Percentiles rank a stretch among this genome's conserved stretches.
Conservation (phyloP, 2,888 invertebrate genomes). For the Zhuqinia jingwanae region DNA sequence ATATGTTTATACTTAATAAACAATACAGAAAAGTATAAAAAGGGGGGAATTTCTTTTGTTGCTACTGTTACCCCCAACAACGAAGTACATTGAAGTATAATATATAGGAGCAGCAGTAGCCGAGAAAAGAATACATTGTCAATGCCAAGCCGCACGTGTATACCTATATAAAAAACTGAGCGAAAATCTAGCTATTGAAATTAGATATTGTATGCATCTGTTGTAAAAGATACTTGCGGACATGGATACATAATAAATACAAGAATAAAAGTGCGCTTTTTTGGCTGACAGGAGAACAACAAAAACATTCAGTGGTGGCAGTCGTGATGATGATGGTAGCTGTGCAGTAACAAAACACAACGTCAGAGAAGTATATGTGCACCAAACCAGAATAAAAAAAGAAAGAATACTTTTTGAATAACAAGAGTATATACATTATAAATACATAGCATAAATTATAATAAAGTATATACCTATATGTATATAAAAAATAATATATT, state of each 20-base stretch:
- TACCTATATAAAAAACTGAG: not conserved
- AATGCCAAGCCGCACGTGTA: conserved; percentile 1
- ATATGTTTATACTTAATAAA: too few species aligned
- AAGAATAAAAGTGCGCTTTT: not conserved
- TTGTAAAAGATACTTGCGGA: not conserved
- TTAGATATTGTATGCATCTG: not conserved
- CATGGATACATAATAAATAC: too few species aligned
- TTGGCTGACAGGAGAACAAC: not conserved
- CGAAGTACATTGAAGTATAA: too few species aligned
- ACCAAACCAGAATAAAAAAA: not conserved
- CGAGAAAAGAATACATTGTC: conserved; percentile 5
- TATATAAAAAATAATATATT: not conserved
- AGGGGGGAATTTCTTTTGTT: conserved; percentile 26
- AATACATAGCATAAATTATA: too few species aligned
- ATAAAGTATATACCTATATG: not conserved
- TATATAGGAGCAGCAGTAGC: not conserved
- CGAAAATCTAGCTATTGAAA: not conserved
- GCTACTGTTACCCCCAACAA: not conserved
- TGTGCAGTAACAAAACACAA: too few species aligned
- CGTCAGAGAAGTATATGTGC: not conserved
- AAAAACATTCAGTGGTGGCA: not conserved
- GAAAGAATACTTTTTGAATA: not conserved
- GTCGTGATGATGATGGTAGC: not conserved
- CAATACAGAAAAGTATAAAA: too few species aligned
- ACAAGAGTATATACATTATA: not conserved